Base-by-base conservation (phyloP, 2,113 vertebrate species). In the Melospiza georgiana region DNA sequence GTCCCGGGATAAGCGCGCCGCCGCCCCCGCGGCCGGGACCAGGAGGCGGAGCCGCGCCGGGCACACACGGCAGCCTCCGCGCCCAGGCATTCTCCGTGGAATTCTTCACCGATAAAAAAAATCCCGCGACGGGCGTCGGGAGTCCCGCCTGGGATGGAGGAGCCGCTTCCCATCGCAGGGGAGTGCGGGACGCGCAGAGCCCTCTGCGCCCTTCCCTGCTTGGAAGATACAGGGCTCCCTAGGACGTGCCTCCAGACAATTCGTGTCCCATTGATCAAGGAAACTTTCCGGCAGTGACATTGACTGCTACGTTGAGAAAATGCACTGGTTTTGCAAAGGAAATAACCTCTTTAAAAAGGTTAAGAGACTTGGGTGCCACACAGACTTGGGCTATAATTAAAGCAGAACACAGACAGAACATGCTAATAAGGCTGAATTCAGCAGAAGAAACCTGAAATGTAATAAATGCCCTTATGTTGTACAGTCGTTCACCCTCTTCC, bases 261-360 rank as follows among this genome's bases (percentile, higher is more conserved):
- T 11, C 4, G 0, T 7, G 5, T 5, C 25, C 12, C 3, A 0
- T 6, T 6, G 23, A 12, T 15, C 4, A 33, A 15, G 61, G 18
- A 82, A 71, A 15, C 23, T 41, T 66, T 37, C 21, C 21, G 39
- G 4, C 51, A 27, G 35, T 1, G 12, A 37, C 19, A 1, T 4
- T 54, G 54, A 10, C 13, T 33, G 2, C 39, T 10, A 31, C 24
- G 6, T 10, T 69, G 52, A 43, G 27, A 44, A 52, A 3, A 43
- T 17, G 11, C 9, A 2, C 4, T 59, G 69, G 24, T 25, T 91
- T 62, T 91, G 43, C 30, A 35, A 83, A 51, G 49, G 21, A 55
- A 62, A 43, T 11, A 15, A 35, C 31, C 15, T 43, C 17, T 41
- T 43, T n/a, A 1, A 21, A 85, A 68, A 75, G 12, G 9, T 21